Percentiles rank a stretch among this genome's conserved stretches.
Evolutionary conservation across 1,140 invertebrate species (phyloP).

Genomic region (Macrobrachium rosenbergii): DNA sequence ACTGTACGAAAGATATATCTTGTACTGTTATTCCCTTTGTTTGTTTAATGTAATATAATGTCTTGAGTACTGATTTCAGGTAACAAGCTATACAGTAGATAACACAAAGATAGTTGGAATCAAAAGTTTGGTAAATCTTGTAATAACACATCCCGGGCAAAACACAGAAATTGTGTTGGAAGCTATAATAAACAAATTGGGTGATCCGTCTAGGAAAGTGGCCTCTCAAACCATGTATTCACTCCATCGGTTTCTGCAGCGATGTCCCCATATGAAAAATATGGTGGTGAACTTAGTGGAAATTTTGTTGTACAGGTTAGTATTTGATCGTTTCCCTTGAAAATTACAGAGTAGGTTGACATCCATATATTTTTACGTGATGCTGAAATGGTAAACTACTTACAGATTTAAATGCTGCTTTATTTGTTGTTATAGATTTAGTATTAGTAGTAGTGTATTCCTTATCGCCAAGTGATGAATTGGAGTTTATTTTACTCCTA

Average conservation of each 20-base stretch:
- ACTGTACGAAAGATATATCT: not conserved
- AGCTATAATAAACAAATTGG: slow-evolving; percentile 93
- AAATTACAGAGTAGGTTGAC: too few relatives aligned
- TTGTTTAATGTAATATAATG: too few relatives aligned
- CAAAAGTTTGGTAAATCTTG: slow-evolving; percentile 81
- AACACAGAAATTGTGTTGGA: slow-evolving; percentile 85
- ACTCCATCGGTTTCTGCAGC: slow-evolving; percentile 17
- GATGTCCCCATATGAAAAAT: slow-evolving; percentile 77
- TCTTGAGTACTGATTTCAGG: not conserved
- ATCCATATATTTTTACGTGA: not conserved
- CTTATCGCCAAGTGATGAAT: too few relatives aligned
- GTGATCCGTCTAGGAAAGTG: slow-evolving; percentile 95
- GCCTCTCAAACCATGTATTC: slow-evolving; percentile 67
- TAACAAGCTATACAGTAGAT: slow-evolving; percentile 80
- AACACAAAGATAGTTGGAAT: slow-evolving; percentile 87
- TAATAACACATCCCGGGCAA: slow-evolving; percentile 88
- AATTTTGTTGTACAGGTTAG: slow-evolving; percentile 45
- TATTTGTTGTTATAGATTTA: not conserved
- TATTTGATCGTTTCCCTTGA: not conserved
- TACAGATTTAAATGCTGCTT: not conserved
- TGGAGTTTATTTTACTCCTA: too few relatives aligned
- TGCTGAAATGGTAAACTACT: not conserved
- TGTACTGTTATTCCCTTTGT: not conserved
- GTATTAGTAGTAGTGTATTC: too few relatives aligned
- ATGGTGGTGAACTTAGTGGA: slow-evolving; percentile 89